Percentiles rank a stretch among this genome's conserved stretches.
Conservation (phyloP, 2,113 vertebrate species). For the Neotoma lepida region DNA sequence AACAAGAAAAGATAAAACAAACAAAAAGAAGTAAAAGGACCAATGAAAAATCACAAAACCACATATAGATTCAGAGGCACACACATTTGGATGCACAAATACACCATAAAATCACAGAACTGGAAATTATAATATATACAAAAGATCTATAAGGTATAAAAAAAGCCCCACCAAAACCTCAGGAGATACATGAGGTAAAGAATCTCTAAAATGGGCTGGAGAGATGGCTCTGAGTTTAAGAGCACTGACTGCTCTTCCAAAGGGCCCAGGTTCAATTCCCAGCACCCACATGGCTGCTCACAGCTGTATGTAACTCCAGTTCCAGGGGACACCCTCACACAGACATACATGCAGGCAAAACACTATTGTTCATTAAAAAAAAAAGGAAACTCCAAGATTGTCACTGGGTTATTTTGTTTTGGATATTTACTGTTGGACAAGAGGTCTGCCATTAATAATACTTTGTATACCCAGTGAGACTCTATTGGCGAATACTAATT, state of each 20-base stretch:
- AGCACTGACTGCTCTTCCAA: too few species aligned
- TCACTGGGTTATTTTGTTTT: not conserved
- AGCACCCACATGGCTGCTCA: too few species aligned
- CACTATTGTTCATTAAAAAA: too few species aligned
- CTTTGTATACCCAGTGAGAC: not conserved
- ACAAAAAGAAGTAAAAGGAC: not conserved
- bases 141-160: not conserved
- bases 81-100: not conserved
- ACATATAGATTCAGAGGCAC: not conserved
- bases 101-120: not conserved
- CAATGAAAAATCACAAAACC: not conserved
- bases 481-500: too few species aligned
- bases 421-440: not conserved
- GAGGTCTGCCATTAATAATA: too few species aligned
- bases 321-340: too few species aligned
- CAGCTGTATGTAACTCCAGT: too few species aligned
- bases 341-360: too few species aligned
- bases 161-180: not conserved
- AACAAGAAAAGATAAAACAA: not conserved
- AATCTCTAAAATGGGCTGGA: not conserved
- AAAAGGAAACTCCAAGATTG: not conserved
- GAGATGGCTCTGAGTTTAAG: too few species aligned
- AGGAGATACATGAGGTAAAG: not conserved
- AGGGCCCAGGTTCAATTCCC: too few species aligned
- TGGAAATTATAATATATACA: not conserved